phyloP scores from a whole-genome alignment of 2,113 vertebrate genomes.

The Myrmecophaga tridactyla region DNA sequence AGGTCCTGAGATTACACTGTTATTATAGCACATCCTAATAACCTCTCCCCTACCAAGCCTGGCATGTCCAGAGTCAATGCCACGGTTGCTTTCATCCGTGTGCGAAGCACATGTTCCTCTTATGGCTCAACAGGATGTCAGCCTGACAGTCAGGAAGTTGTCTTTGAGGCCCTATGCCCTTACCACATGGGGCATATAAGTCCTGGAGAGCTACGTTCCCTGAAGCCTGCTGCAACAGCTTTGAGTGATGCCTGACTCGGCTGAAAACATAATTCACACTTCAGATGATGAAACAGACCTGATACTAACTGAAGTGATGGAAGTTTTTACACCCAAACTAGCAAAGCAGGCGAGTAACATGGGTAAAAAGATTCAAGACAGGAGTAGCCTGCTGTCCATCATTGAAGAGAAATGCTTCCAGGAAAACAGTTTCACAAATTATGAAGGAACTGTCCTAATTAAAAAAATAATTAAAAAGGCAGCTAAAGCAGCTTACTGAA shows the following conservation, averaged over 20 bases:
- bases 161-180: neutral
- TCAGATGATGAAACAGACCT: slow-evolving; percentile 6
- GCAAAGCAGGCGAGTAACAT: neutral
- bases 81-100: neutral
- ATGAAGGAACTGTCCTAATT: neutral
- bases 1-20: slow-evolving; percentile 19
- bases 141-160: neutral
- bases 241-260: neutral
- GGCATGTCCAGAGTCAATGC: neutral
- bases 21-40: neutral
- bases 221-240: neutral
- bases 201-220: neutral
- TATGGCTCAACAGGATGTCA: neutral
- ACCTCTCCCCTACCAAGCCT: neutral
- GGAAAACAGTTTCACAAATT: slow-evolving; percentile 20
- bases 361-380: slow-evolving; percentile 29
- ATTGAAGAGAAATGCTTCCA: neutral
- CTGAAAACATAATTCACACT: neutral
- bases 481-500: neutral
- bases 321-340: slow-evolving; percentile 34
- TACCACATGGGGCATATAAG: neutral
- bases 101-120: neutral
- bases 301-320: neutral
- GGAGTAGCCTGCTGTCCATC: neutral
- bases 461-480: neutral